A percentile compares a stretch with the other conserved stretches of the same genome.
These are phyloP conservation scores for Drosophila neocordata DNA, from an alignment of 1,140 invertebrate species.

Conservation along the genomic window DNA sequence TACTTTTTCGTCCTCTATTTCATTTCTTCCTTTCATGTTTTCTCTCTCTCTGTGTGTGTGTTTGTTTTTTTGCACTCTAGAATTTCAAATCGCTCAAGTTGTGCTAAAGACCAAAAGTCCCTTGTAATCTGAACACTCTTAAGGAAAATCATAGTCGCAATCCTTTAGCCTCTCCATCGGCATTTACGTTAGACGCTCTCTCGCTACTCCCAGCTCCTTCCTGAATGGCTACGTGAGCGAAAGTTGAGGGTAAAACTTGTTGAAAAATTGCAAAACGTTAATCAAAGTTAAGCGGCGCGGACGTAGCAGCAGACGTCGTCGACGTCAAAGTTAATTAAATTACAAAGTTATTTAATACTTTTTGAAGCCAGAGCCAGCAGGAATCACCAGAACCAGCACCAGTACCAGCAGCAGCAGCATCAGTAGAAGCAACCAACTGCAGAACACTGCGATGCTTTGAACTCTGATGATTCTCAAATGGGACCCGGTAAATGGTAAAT, in stretches of 20 bases:
- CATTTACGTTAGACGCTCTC: background rate
- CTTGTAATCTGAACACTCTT: constrained; percentile 64
- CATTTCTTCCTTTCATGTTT: background rate
- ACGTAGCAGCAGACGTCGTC: constrained; percentile 34
- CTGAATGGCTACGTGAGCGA: constrained; percentile 41
- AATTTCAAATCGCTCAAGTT: constrained; percentile 44
- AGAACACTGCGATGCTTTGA: constrained; percentile 47
- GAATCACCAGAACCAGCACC: constrained; percentile 21
- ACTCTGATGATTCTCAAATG: constrained; percentile 33
- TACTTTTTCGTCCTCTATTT: background rate
- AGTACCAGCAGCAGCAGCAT: constrained; percentile 33
- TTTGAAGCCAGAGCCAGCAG: constrained; percentile 41
- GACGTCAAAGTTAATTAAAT: constrained; percentile 81
- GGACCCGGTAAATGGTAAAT: too few relatives aligned
- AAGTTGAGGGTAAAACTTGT: constrained; percentile 71
- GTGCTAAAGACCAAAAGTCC: constrained; percentile 46
- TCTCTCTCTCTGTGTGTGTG: background rate
- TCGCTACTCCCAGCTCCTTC: constrained; percentile 10
- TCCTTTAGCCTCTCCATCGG: constrained; percentile 47
- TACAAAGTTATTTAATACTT: constrained; percentile 81
- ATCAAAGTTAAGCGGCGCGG: constrained; percentile 75
- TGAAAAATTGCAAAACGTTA: constrained; percentile 80
- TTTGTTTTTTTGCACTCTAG: constrained; percentile 16
- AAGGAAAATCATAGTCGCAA: constrained; percentile 62
- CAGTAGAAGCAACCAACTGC: constrained; percentile 22